Evolutionary conservation across 2,888 invertebrate species (phyloP), one percentile per base, ranked within the genome.

Genomic region (Chymomyza caudatula): DNA sequence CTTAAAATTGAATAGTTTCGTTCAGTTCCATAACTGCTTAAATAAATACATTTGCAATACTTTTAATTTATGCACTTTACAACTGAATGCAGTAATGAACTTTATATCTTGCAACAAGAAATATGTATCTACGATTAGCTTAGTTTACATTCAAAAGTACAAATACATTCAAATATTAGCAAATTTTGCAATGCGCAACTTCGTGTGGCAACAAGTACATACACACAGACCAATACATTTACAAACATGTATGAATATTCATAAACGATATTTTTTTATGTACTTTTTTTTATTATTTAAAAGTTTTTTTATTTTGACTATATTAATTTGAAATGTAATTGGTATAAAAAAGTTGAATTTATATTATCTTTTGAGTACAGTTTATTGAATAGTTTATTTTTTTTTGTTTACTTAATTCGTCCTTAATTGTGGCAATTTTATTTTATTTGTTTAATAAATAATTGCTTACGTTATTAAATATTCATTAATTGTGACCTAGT

Each of bases 1-100:
- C 69, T 72, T 72, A 63, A 63, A 65, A 51, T 44, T 37, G 53
- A 43, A 66, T 57, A 70, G 11, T 37, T 2, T 37, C 11, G 8
- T 37, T 11, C 29, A 37, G 11, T 8, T 37, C 11, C 5, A 6
- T 25, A 6, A 25, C 25, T 4, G 29, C 29, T 11, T 11, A 11
- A 37, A 11, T 3, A 49, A 49, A 49, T 19, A 8, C 49, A 49
- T 17, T 49, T 49, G n/a, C 17, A 49, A 5, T 2, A 44, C 5
- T 44, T 44, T 44, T 1, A 13, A 51, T 3, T 11, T n/a, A n/a
- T 23, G 20, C 22, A 52, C n/a, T 51, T 15, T 13, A 23, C 20
- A n/a, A 4, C 11, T 52, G 3, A 23, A 25, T 6, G 11, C 8
- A 23, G 22, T 23, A 2, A 13, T 3, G 3, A 19, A 52, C 52